Conservation (phyloP, 2,888 invertebrate genomes). For the Chymomyza caudatula region DNA sequence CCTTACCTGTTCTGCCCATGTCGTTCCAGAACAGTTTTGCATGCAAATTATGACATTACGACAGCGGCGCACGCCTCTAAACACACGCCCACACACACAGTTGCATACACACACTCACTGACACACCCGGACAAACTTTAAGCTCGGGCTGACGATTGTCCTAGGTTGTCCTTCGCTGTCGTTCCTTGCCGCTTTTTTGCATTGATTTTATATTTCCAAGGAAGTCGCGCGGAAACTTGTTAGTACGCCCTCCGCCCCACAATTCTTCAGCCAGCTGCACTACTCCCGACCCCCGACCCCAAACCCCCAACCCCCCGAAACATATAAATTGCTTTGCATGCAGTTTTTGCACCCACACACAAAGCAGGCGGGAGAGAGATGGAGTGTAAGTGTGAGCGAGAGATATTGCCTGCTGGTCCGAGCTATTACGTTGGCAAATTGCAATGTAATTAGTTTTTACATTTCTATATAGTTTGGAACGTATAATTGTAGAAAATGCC, state of each 20-base stretch:
- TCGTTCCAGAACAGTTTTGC: slow-evolving; percentile 36
- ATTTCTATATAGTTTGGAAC: slow-evolving; percentile 65
- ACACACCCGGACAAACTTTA: slow-evolving; percentile 46
- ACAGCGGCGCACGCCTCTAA: slow-evolving; percentile 34
- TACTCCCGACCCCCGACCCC: not conserved
- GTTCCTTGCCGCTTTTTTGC: slow-evolving; percentile 49
- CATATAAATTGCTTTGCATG: slow-evolving; percentile 69
- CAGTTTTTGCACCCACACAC: slow-evolving; percentile 41
- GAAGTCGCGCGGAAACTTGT: slow-evolving; percentile 70
- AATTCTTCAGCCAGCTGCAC: not conserved
- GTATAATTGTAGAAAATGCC: slow-evolving; percentile 70
- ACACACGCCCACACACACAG: not conserved
- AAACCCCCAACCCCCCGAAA: not conserved
- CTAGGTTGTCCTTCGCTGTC: not conserved
- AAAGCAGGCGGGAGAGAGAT: not conserved
- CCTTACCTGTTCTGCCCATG: slow-evolving; percentile 9
- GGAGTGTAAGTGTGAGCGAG: too few relatives aligned
- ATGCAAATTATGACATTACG: slow-evolving; percentile 65
- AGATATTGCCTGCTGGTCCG: slow-evolving; percentile 34
- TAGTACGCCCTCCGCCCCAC: slow-evolving; percentile 34
- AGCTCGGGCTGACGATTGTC: slow-evolving; percentile 22
- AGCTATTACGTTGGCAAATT: slow-evolving; percentile 72
- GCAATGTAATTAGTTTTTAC: slow-evolving; percentile 74
- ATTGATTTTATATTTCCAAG: slow-evolving; percentile 70
- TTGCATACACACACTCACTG: not conserved